Base-by-base conservation (phyloP, 2,797 vertebrate genomes). In the Lycodopsis pacificus region DNA sequence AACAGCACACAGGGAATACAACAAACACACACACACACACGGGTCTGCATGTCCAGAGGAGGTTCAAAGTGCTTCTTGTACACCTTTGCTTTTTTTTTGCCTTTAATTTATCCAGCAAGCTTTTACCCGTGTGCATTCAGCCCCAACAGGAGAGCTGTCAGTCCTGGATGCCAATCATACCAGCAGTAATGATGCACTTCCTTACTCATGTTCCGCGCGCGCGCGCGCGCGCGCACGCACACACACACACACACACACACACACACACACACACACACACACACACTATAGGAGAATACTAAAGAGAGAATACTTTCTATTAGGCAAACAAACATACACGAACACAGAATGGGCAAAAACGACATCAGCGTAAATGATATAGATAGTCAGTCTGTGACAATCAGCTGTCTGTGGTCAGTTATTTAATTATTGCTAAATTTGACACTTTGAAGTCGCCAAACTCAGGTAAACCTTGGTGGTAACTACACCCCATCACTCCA, bases 121-220 rank as follows among this genome's bases (percentile, higher is more conserved):
- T 71, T 65, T 69, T 67, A 64, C 71, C 71, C 14, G 20, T 83
- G 83, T 86, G 81, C 83, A 79, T 71, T 82, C 75, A 65, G 66
- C 81, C 80, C 70, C 61, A 77, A 79, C 89, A 77, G 81, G 64
- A 86, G 77, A 85, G 76, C 87, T 84, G 87, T 86, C 86, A 91
- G 87, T 85, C 81, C 79, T 69, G 65, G 70, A 82, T 85, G 77
- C 73, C 84, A 80, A 64, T 88, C 87, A 86, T 34, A 36, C 77
- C 27, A 11, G 30, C 68, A 65, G 65, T 88, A 90, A 91, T 89
- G 77, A 91, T 72, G 83, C 67, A 63, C 79, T 27, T 27, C 32
- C 75, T 58, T 27, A 67, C 65, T 76, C 36, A 48, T 59, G 58
- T 71, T 63, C 54, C 0, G 2, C 49, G 22, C n/a, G n/a, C n/a